Base-by-base conservation (phyloP, 2,888 invertebrate genomes). In the Eupithecia vulgata region DNA sequence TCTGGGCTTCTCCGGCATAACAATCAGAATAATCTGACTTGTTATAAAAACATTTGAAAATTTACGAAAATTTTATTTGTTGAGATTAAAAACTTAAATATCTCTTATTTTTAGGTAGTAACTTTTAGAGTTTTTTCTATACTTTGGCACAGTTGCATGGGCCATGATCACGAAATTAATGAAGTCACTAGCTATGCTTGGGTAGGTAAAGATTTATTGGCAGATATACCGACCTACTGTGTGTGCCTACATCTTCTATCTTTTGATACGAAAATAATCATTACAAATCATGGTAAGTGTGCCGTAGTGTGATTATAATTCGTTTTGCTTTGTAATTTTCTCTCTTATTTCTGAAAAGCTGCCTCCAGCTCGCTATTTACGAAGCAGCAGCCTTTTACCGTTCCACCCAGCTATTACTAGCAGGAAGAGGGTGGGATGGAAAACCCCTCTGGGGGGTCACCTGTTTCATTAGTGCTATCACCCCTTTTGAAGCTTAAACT, bases 391-490 rank as follows among this genome's bases (percentile, higher is more conserved):
- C 67, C 62, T 48, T 72, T 75, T 75, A 72, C 70, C 67, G 70
- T 21, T 70, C 78, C 75, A 70, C 73, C 71, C 66, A 57, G 78
- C 68, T 69, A 75, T 78, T 73, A 73, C 52, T 35, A 75, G 62
- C 76, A 72, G 76, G 76, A 75, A 78, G 71, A 40, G 77, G 77
- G 78, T 73, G 75, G 73, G 69, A 67, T 13, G 15, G 59, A 10
- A 48, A 30, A 67, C 70, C 70, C 73, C 74, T 64, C 40, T 21
- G 15, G 45, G 71, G 17, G 59, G 76, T 73, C 77, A 76, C 77
- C 78, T 76, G 77, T 74, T 79, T 78, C 77, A 78, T 79, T 77
- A 79, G 76, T 57, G 74, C 71, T 78, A 61, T 70, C 74, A 74
- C 71, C 64, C 67, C 70, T 66, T 76, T 73, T 71, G 66, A 72